phyloP scores from a whole-genome alignment of 2,888 invertebrate genomes.

The Cabera pusaria region DNA sequence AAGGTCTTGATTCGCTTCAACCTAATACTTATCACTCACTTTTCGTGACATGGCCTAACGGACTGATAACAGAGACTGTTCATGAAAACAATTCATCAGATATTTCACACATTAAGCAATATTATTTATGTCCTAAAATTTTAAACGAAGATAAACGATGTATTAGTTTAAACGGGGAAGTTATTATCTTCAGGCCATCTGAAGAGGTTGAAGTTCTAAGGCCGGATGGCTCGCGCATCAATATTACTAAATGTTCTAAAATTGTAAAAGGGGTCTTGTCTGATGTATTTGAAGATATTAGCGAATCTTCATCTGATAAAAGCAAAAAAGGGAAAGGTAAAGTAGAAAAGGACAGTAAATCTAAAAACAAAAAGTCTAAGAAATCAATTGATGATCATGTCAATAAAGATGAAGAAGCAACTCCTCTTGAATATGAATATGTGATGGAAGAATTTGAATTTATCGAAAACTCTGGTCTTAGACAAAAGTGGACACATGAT shows the following conservation, averaged over 20 bases:
- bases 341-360: too few relatives aligned
- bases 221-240: slow-evolving; percentile 61
- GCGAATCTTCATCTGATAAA: slow-evolving; percentile 49
- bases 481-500: slow-evolving; percentile 56
- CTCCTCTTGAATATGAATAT: slow-evolving; percentile 48
- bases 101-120: slow-evolving; percentile 70
- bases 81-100: slow-evolving; percentile 53
- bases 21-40: slow-evolving; percentile 54
- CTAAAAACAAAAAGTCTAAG: slow-evolving; percentile 37
- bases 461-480: slow-evolving; percentile 56
- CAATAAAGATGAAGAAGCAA: slow-evolving; percentile 29
- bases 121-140: slow-evolving; percentile 38
- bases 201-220: slow-evolving; percentile 57
- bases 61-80: slow-evolving; percentile 65
- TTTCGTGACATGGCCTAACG: slow-evolving; percentile 71
- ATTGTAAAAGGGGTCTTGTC: slow-evolving; percentile 29
- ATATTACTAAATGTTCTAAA: slow-evolving; percentile 57
- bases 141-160: slow-evolving; percentile 65
- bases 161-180: slow-evolving; percentile 68
- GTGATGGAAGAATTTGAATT: slow-evolving; percentile 63
- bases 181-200: slow-evolving; percentile 59
- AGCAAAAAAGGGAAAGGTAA: slow-evolving; percentile 53
- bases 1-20: slow-evolving; percentile 39
- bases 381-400: too few relatives aligned
- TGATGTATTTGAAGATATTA: slow-evolving; percentile 34